These are phyloP conservation scores for Wiebesia pumilae DNA, from an alignment of 1,140 invertebrate species.

Conservation along the genomic window DNA sequence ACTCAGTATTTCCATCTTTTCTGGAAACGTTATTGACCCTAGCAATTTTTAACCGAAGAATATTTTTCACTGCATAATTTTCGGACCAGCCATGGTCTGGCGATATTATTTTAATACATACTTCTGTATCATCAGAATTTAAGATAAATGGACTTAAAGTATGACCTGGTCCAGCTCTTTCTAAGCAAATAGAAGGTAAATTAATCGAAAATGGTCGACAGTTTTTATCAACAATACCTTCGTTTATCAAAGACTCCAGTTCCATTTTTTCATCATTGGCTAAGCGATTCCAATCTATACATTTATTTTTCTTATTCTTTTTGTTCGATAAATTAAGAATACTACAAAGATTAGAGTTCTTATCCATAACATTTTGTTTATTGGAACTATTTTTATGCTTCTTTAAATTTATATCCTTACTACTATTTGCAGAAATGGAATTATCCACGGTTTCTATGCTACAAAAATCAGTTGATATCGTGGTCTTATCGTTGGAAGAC, in stretches of 20 bases:
- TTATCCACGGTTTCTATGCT: slow-evolving; percentile 56
- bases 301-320: slow-evolving; percentile 49
- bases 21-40: slow-evolving; percentile 54
- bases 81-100: slow-evolving; percentile 72
- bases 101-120: slow-evolving; percentile 70
- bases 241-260: slow-evolving; percentile 60
- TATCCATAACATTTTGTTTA: slow-evolving; percentile 52
- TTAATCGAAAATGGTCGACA: slow-evolving; percentile 61
- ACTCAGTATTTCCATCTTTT: slow-evolving; percentile 60
- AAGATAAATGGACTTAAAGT: slow-evolving; percentile 65
- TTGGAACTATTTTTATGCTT: slow-evolving; percentile 52
- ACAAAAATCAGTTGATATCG: slow-evolving; percentile 66
- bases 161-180: slow-evolving; percentile 64
- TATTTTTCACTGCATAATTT: slow-evolving; percentile 67
- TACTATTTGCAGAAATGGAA: slow-evolving; percentile 33
- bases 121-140: slow-evolving; percentile 65
- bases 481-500: slow-evolving; percentile 65
- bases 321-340: slow-evolving; percentile 47
- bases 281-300: slow-evolving; percentile 68
- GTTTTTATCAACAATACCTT: slow-evolving; percentile 61
- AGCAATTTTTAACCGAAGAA: slow-evolving; percentile 67
- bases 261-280: slow-evolving; percentile 65
- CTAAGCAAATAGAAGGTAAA: slow-evolving; percentile 67
- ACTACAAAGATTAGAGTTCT: slow-evolving; percentile 58
- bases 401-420: slow-evolving; percentile 47